Evolutionary conservation across 2,113 vertebrate species (phyloP), one percentile per base, ranked within the genome.

Genomic region (Cottus gobio): DNA sequence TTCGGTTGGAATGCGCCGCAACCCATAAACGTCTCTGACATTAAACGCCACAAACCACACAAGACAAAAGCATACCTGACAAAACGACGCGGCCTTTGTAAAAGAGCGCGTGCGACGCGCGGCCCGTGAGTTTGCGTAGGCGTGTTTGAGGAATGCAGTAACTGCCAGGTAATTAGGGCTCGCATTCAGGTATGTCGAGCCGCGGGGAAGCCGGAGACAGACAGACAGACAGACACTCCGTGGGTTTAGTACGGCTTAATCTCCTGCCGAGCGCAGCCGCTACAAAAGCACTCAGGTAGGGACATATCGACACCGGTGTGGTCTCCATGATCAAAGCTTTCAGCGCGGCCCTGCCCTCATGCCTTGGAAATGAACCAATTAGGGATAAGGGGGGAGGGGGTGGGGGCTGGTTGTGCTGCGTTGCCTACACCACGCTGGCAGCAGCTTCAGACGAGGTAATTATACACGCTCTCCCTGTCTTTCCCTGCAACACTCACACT

Each of bases 291-390:
- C 82, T 92, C 93, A 87, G 90, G 90, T 86, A 86, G 77, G 77
- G 67, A 90, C 89, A 85, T 67, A 89, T 89, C 85, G 71, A 88
- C 88, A 83, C 85, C 52, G 62, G 89, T 91, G 91, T 89, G 87
- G 90, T 90, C 89, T 79, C 77, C 3, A 8, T 84, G 91, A 93
- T 92, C 91, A 92, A 92, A 93, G 91, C 87, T 88, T 84, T 90
- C 90, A 88, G 75, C 77, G 10, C 61, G 30, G 68, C 83, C 89
- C 86, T 89, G 88, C 91, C 90, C 90, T 86, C 84, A 71, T 91
- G 82, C 90, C 82, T 87, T 91, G 85, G 78, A 91, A 87, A 91
- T 84, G 69, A 88, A 86, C 89, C 91, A 93, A 93, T 91, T 93
- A 91, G 78, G 84, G 67, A 65, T 66, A 28, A 70, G 75, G 79